Evolutionary conservation across 2,888 invertebrate genomes (phyloP), one percentile per base, ranked within the genome.

Genomic region (Caradrina kadenii): DNA sequence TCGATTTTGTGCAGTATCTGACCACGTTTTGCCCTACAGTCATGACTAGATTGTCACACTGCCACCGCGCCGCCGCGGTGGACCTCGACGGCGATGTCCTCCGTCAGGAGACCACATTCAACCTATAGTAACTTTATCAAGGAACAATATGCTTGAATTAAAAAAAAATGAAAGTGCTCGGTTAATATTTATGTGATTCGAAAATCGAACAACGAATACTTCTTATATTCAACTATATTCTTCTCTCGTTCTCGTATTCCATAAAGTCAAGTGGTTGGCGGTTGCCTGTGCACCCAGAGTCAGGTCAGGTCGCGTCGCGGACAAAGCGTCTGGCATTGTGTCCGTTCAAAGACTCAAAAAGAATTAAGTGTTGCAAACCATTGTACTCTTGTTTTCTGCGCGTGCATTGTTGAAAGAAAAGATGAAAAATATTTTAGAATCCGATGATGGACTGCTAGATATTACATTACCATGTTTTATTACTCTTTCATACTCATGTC

Each of bases 321-420:
- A 78, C 63, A 78, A 54, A 63, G 39, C 73, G 48, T 58, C 54
- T 53, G 63, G 15, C 63, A 67, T 76, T 73, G 50, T 67, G 63
- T 49, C 79, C 26, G 67, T 61, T 63, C 56, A 67, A 72, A 73
- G 56, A 66, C 79, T 58, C 48, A 31, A 61, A 60, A 56, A 73
- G 63, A 63, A 74, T 78, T 67, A 56, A 63, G 35, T 67, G 39
- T 50, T 73, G 60, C 63, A 66, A 61, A 67, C 56, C 49, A 67
- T 61, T 73, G 52, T 67, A 52, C 42, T 22, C 70, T n/a, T 48
- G 54, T 58, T 62, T 50, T 54, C 72, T 77, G 71, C 53, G n/a
- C 58, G 62, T 65, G 54, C 45, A 54, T 64, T 70, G 70, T 70
- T 56, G 22, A 50, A 63, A 50, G 22, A n/a, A 54, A 61, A 49